Percentiles rank a stretch among this genome's conserved stretches.
Evolutionary conservation across 2,113 vertebrate genomes (phyloP).

Genomic region (Daubentonia madagascariensis): DNA sequence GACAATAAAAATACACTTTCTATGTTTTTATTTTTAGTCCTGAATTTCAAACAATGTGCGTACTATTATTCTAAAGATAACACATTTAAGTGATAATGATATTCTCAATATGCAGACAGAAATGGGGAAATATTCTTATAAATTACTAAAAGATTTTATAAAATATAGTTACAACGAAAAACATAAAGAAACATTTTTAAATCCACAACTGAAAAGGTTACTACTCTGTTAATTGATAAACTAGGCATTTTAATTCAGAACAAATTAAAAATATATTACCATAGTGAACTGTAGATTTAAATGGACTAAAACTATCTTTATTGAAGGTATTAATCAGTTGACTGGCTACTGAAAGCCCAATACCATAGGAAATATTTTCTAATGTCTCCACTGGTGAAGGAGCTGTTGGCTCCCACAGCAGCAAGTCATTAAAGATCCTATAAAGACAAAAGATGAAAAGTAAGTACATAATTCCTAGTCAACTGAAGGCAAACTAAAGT

Average conservation of each 20-base stretch:
- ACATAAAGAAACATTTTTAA: constrained; percentile 11
- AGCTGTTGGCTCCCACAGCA: constrained; percentile 98
- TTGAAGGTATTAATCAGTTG: constrained; percentile 96
- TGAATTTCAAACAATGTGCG: neutral
- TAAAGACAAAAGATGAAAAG: constrained; percentile 64
- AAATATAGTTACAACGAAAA: neutral
- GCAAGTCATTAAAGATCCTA: constrained; percentile 97
- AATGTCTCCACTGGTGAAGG: constrained; percentile 98
- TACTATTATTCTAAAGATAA: neutral
- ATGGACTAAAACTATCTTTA: constrained; percentile 95
- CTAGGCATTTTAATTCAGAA: constrained; percentile 25
- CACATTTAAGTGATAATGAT: neutral
- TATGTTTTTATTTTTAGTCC: neutral
- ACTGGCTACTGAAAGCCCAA: constrained; percentile 97
- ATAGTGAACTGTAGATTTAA: constrained; percentile 92
- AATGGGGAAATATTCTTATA: neutral
- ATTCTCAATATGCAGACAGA: neutral
- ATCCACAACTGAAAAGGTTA: neutral
- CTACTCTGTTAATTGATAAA: neutral
- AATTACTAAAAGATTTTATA: constrained; percentile 1
- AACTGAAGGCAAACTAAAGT: neutral
- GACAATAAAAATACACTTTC: neutral
- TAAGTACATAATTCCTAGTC: accelerated
- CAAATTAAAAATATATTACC: constrained; percentile 84
- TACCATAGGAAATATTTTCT: constrained; percentile 95